phyloP scores from a whole-genome alignment of 1,140 invertebrate species.

The Plutomurus gul region DNA sequence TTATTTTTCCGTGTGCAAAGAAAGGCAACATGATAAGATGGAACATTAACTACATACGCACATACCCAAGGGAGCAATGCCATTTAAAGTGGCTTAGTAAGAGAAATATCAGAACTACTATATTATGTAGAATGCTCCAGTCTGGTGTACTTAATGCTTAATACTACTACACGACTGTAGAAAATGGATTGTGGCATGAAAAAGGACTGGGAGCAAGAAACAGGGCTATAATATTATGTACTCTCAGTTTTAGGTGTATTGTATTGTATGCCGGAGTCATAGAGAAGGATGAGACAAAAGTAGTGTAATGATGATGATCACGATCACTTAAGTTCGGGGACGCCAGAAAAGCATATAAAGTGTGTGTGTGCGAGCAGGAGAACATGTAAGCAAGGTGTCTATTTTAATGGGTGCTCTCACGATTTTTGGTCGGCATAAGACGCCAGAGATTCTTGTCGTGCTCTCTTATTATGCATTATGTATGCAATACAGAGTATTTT shows the following conservation, averaged over 20 bases:
- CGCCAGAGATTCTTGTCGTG: background rate
- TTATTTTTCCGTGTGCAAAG: no score
- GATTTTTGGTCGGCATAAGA: conserved; percentile 1
- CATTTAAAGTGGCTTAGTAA: no score
- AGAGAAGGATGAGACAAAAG: background rate
- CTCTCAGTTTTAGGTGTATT: background rate
- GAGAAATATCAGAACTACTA: no score
- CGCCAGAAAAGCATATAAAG: background rate
- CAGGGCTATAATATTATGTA: background rate
- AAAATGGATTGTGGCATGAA: background rate
- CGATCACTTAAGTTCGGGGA: conserved; percentile 1
- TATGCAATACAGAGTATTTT: no score
- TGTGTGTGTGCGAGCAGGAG: no score
- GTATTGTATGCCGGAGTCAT: background rate
- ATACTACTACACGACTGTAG: background rate
- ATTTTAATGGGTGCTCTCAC: conserved; percentile 24
- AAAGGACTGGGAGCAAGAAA: background rate
- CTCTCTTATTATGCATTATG: no score
- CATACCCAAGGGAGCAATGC: no score
- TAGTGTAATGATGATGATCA: conserved; percentile 24
- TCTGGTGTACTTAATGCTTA: no score
- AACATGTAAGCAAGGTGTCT: conserved; percentile 8
- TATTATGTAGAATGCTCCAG: no score
- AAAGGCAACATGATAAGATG: no score
- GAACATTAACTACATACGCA: no score